Base-by-base conservation (phyloP, 2,888 invertebrate genomes). In the Heterodera filipjevi region DNA sequence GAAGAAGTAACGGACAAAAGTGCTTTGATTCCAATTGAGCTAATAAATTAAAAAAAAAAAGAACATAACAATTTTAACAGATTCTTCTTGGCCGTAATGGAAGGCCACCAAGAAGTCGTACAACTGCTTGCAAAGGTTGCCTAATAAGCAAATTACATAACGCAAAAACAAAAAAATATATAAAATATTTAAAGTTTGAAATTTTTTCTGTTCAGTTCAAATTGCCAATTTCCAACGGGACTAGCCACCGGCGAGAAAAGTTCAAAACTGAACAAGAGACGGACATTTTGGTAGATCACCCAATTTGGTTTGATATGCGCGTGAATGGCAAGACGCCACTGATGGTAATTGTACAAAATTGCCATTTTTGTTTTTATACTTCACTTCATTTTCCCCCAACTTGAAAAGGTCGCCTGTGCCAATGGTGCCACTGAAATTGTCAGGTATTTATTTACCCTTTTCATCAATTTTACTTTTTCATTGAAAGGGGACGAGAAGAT, bases 61-160 rank as follows among this genome's bases (percentile, higher is more conserved):
- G 10, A 16, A 0, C 19, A 19, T 49, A 16, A 0, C 19, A 19
- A 49, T 49, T 49, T 49, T n/a, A 8, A 27, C 59, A 59, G 59
- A 0, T 91, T 98, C 19, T 96, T 96, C 90, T 93, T 95, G 81
- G 95, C 96, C 19, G 93, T 95, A 89, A 84, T 82, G 14, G 84
- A 87, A 59, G 84, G 82, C 19, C 85, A 87, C 77, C 79, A 80
- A 3, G 82, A 81, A 30, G 81, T 86, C 1, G 84, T 87, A 27
- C 79, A 85, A 39, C 82, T 80, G 5, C 79, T 87, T 80, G 81
- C 84, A 1, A 80, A 85, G 73, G 85, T 72, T 19, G 71, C 2
- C 39, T 19, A 27, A 22, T 22, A 70, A 0, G 14, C 8, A 32
- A 22, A 70, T n/a, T 8, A 70, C 6, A 70, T 14, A 32, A 70